Conservation (phyloP, 2,113 vertebrate species). For the Amphilophus citrinellus region DNA sequence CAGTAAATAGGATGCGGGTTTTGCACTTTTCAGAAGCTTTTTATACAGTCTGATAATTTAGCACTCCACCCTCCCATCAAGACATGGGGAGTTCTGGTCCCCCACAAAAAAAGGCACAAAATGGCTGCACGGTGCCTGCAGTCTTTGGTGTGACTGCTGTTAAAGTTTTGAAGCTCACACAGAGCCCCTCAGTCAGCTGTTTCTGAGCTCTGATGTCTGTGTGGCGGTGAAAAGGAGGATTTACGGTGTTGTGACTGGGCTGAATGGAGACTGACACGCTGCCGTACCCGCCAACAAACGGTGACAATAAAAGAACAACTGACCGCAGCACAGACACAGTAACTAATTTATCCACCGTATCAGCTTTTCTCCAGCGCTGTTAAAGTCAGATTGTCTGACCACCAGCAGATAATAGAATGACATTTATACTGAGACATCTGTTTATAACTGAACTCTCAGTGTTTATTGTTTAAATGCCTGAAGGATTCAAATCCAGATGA, state of each 20-base stretch:
- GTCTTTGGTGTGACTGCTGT: not conserved
- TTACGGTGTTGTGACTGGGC: slow-evolving; percentile 21
- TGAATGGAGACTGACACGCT: slow-evolving; percentile 39
- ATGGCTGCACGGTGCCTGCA: not conserved
- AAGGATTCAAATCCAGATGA: not conserved
- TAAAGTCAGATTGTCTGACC: not conserved
- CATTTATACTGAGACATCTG: not conserved
- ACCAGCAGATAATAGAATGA: not conserved
- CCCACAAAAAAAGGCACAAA: not conserved
- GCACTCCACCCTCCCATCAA: not conserved
- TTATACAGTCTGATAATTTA: too few relatives aligned
- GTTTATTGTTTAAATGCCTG: not conserved
- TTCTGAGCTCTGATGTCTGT: slow-evolving; percentile 22
- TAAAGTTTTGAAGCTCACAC: not conserved
- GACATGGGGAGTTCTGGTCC: not conserved
- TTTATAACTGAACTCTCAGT: not conserved
- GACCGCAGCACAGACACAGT: not conserved
- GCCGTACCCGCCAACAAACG: slow-evolving; percentile 6
- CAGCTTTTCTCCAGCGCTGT: not conserved
- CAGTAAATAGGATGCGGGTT: too few relatives aligned
- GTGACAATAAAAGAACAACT: not conserved
- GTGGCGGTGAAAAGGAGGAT: slow-evolving; percentile 46
- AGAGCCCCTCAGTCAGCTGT: slow-evolving; percentile 45
- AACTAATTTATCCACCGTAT: not conserved
- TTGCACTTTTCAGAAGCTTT: not conserved